Base-by-base conservation (phyloP, 2,797 vertebrate genomes). In the Semotilus atromaculatus region DNA sequence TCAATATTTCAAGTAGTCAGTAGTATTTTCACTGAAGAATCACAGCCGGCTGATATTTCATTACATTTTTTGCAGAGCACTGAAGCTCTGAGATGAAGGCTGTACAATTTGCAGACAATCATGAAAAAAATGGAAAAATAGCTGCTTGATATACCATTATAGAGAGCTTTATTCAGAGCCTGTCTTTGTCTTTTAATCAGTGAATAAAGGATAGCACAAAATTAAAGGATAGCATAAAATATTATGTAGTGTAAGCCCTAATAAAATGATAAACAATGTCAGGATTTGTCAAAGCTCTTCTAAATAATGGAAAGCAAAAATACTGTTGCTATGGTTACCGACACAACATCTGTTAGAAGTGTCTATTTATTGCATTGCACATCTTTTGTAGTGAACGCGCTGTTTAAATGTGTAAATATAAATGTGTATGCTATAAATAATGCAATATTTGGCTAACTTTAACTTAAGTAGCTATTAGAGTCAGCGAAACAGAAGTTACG, bases 311-410 rank as follows among this genome's bases (percentile, higher is more conserved):
- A 34, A 34, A 53, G 38, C 11, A 4, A 36, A 36, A 23, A 9
- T 34, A 34, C 72, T n/a, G 73, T 58, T 58, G 73, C 73, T 58
- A 75, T 38, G 51, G 51, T 75, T 75, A 76, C 73, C 51, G 0
- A 34, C 34, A 38, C 36, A 36, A 16, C 21, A 14, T 55, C 73
- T 55, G 11, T 55, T 36, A 55, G 31, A 55, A 55, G 31, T 10
- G 26, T 7, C 16, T 73, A 19, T 48, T 72, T 8, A n/a, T 45
- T 2, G 43, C 45, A 31, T 48, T 8, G 8, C n/a, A 1, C 26
- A 51, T 34, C 34, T 76, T 73, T 77, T 77, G 7, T 29, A 43
- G 7, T 10, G 7, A 60, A 77, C 43, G 21, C 8, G 2, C 16
- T 10, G 3, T 79, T 29, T 45, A 31, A 48, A 45, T n/a, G 26